A percentile compares a stretch with the other conserved stretches of the same genome.
Conservation (phyloP, 2,113 vertebrate species). For the Felis catus region F.catus_Fca126_mat1.0 CM031423.1:17586001-17586500, state of each 20-base stretch:
- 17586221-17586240: not conserved
- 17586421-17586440: not conserved
- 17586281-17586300: not conserved
- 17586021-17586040: not conserved
- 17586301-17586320: not conserved
- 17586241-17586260: not conserved
- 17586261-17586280: not conserved
- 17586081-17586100: not conserved
- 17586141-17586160: not conserved
- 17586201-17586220: not conserved
- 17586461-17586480: not conserved
- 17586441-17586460: not conserved
- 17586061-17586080: not conserved
- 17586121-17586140: not conserved
- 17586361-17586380: not conserved
- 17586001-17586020: not conserved
- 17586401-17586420: not conserved
- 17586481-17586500: not conserved
- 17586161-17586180: not conserved
- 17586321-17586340: not conserved
- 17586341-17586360: not conserved
- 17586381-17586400: not conserved
- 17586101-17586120: not conserved
- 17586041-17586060: not conserved
- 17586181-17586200: not conserved